Evolutionary conservation across 2,888 invertebrate species (phyloP).

Genomic region (Lamproptera curius): DNA sequence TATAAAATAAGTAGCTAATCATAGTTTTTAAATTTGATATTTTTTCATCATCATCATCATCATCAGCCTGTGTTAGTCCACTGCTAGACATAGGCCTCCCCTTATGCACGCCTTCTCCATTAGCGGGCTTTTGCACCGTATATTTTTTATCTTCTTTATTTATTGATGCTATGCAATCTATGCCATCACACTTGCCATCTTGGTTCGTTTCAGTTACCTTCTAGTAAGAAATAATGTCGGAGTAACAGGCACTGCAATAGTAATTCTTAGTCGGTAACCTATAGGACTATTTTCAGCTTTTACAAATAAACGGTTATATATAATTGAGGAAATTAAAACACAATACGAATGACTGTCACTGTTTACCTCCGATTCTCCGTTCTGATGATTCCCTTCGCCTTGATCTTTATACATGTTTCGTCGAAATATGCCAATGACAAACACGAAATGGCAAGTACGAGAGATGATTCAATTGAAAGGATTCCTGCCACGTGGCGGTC

Average conservation of each 20-base stretch:
- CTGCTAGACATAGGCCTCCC: too few relatives aligned
- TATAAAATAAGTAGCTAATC: too few relatives aligned
- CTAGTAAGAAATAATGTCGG: too few relatives aligned
- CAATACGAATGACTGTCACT: background rate
- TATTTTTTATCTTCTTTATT: too few relatives aligned
- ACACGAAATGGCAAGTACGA: conserved; percentile 18
- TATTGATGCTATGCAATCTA: too few relatives aligned
- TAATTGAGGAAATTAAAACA: background rate
- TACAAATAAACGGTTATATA: background rate
- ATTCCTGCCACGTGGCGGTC: conserved; percentile 37
- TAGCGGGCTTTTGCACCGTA: too few relatives aligned
- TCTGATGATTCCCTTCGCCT: background rate
- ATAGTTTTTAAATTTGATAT: too few relatives aligned
- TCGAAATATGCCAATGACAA: conserved; percentile 23
- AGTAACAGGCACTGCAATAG: background rate
- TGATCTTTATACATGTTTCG: background rate
- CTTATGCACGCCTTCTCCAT: too few relatives aligned
- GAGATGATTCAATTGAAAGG: conserved; percentile 39
- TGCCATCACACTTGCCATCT: too few relatives aligned
- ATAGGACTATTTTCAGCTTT: background rate
- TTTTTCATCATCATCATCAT: too few relatives aligned
- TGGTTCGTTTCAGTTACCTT: too few relatives aligned
- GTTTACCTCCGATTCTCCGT: background rate
- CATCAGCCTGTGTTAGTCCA: too few relatives aligned
- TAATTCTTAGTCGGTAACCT: background rate